Conservation (phyloP, 2,113 vertebrate genomes). For the Triplophysa siluroides region DNA sequence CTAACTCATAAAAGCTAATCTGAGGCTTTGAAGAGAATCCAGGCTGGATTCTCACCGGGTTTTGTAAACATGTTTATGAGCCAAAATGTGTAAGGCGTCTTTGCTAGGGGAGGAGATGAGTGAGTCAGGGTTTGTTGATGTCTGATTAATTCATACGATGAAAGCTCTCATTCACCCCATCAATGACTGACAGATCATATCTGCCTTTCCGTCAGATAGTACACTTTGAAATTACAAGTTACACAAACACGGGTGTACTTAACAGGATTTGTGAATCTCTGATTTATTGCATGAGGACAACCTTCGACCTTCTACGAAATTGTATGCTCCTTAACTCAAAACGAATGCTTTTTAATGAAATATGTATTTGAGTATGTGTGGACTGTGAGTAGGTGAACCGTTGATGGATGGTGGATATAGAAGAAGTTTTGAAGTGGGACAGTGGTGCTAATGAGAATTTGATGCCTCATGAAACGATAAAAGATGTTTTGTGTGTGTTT, state of each 20-base stretch:
- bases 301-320: conserved; percentile 10
- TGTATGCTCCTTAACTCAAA: conserved; percentile 1
- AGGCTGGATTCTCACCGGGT: conserved; percentile 25
- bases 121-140: conserved; percentile 18
- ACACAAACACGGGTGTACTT: conserved; percentile 22
- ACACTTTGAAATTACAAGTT: not conserved
- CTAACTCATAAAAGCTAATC: conserved; percentile 45
- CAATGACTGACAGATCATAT: conserved; percentile 15
- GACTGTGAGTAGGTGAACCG: not conserved
- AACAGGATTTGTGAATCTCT: conserved; percentile 12
- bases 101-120: conserved; percentile 1
- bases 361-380: conserved; percentile 9
- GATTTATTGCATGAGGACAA: conserved; percentile 20
- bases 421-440: not conserved
- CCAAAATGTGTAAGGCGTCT: conserved; percentile 2
- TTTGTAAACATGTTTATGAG: conserved; percentile 44
- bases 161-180: not conserved
- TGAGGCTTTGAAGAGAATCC: conserved; percentile 1
- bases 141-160: conserved; percentile 30
- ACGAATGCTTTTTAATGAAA: not conserved
- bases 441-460: too few species aligned
- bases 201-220: not conserved
- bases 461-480: too few species aligned
- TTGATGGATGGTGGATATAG: not conserved
- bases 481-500: too few species aligned